These are phyloP conservation scores for Cantharis nigra DNA, from an alignment of 2,888 invertebrate species.

Conservation along the genomic window DNA sequence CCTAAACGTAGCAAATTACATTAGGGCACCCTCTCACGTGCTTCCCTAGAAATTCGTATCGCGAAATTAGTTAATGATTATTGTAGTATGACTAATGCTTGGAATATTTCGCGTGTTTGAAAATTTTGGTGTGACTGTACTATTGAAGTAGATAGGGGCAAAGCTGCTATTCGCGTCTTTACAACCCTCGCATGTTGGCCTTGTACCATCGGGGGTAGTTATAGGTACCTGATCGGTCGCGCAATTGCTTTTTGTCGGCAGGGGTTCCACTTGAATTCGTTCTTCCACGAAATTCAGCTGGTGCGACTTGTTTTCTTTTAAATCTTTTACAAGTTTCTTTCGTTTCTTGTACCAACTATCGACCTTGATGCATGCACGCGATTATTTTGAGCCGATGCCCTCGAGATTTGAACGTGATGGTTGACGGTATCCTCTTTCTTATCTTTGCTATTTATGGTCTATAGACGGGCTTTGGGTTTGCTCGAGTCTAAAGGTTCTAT, in stretches of 20 bases:
- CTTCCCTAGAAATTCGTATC: conserved; percentile 7
- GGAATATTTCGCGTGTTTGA: conserved; percentile 41
- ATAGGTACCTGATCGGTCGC: conserved; percentile 27
- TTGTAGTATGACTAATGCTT: conserved; percentile 38
- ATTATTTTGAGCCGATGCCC: conserved; percentile 11
- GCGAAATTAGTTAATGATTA: conserved; percentile 16
- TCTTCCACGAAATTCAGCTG: conserved; percentile 4
- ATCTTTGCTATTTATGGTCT: conserved; percentile 33
- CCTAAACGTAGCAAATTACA: conserved; percentile 5
- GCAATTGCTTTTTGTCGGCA: conserved; percentile 23
- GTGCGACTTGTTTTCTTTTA: conserved; percentile 6
- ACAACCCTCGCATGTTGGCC: conserved; percentile 35
- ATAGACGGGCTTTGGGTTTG: conserved; percentile 8
- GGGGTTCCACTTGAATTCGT: conserved; percentile 15
- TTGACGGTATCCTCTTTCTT: conserved; percentile 39
- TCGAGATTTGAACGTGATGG: conserved; percentile 11
- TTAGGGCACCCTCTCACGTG: conserved; percentile 12
- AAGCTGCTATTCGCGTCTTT: conserved; percentile 30
- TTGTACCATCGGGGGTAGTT: conserved; percentile 33
- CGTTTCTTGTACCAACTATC: background rate
- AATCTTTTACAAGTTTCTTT: background rate
- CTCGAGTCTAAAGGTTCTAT: conserved; percentile 14
- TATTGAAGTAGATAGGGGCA: conserved; percentile 22
- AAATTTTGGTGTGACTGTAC: conserved; percentile 39
- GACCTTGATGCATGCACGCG: conserved; percentile 17